Evolutionary conservation across 2,797 vertebrate species (phyloP).

Genomic region (Smutsia gigantea): DNA sequence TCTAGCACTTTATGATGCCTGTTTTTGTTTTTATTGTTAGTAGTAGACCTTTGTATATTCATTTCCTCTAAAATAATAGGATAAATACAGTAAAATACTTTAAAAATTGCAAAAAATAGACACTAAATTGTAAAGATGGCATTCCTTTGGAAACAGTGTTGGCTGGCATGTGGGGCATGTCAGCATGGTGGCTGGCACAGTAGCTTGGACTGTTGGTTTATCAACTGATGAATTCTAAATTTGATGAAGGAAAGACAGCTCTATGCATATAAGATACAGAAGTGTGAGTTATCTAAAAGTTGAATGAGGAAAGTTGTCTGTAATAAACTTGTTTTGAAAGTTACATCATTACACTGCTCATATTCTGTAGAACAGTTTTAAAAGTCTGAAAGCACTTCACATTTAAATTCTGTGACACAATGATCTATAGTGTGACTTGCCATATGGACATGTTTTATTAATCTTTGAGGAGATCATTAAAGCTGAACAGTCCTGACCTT

Average conservation of each 20-base stretch:
- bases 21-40: background rate
- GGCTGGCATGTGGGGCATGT: background rate
- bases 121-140: slow-evolving; percentile 22
- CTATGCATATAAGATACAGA: background rate
- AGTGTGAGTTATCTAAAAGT: background rate
- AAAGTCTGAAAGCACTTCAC: slow-evolving; percentile 1
- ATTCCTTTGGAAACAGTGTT: slow-evolving; percentile 20
- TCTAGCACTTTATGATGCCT: background rate
- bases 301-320: slow-evolving; percentile 7
- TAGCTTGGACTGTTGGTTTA: background rate
- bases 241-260: slow-evolving; percentile 9
- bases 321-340: slow-evolving; percentile 51
- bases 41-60: background rate
- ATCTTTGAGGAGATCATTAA: background rate
- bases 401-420: background rate
- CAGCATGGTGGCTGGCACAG: background rate
- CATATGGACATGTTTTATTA: background rate
- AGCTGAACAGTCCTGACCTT: background rate
- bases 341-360: background rate
- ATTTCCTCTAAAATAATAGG: background rate
- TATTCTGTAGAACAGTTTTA: slow-evolving; percentile 29
- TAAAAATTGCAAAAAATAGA: background rate
- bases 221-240: slow-evolving; percentile 18
- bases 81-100: background rate
- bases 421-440: background rate